Base-by-base conservation (phyloP, 2,113 vertebrate genomes). In the Myotis lucifugus region DNA sequence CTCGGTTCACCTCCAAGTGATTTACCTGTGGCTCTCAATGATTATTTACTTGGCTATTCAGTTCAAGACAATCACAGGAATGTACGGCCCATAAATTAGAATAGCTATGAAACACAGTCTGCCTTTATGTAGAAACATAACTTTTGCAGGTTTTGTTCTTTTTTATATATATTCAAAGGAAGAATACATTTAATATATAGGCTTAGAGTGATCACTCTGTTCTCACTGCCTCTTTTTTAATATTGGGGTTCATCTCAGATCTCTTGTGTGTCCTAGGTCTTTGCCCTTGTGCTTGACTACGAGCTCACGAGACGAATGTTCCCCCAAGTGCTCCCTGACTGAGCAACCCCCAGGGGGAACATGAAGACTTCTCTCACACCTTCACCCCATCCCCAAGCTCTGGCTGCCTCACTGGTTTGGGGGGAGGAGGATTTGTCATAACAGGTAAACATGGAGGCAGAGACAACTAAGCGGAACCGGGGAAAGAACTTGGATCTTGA, bases 81-180 rank as follows among this genome's bases (percentile, higher is more conserved):
- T 85, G 89, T 87, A 95, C 96, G 96, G 97, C 96, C 97, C 97
- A 97, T 98, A 98, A 98, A 98, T 97, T 97, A 98, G 98, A 98
- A 98, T 59, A 96, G 96, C 96, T 88, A 97, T 95, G 96, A 98
- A 98, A 98, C 92, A 96, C 97, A 91, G 97, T 95, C 98, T 98
- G 97, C 94, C 91, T 97, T 97, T 97, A 96, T 95, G 95, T 83
- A 76, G 97, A 97, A 98, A 97, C 94, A 98, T 98, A 98, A 98
- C 96, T 98, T 97, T 84, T 40, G 48, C 90, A 52, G 78, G 7
- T 8, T 85, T 54, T 34, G 87, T 83, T 94, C 92, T 85, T 95
- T 95, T 84, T 95, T 56, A 37, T 37, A 59, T 59, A 61, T 96
- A 72, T 67, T n/a, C 66, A 95, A 96, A 96, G 83, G 29, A 86